Conservation (phyloP, 2,113 vertebrate species). For the Illadopsis cleaveri region DNA sequence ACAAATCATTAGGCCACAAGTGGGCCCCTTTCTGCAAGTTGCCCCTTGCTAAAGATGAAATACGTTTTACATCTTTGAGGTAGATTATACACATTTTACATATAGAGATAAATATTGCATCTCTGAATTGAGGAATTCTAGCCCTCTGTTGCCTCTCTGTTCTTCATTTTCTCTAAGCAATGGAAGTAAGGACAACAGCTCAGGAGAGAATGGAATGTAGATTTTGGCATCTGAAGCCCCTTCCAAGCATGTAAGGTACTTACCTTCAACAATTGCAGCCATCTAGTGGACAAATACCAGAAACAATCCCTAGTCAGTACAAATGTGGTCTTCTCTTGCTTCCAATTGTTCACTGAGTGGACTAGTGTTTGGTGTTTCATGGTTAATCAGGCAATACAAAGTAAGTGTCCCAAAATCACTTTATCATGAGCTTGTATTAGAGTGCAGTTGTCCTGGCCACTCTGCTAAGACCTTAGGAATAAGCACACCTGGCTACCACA, state of each 20-base stretch:
- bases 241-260: background rate
- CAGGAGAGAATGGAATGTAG: background rate
- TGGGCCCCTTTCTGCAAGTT: background rate
- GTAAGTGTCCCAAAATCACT: background rate
- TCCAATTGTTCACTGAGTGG: background rate
- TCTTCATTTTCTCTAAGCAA: background rate
- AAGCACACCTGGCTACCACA: background rate
- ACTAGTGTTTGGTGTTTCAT: background rate
- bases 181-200: background rate
- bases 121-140: background rate
- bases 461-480: background rate
- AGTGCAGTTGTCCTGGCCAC: background rate
- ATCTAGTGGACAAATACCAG: constrained; percentile 54
- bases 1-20: background rate
- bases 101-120: background rate
- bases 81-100: background rate
- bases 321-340: background rate
- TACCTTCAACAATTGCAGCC: constrained; percentile 63
- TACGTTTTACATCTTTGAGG: background rate
- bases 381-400: background rate
- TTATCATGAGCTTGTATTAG: background rate
- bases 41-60: background rate
- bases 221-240: background rate
- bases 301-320: background rate
- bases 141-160: background rate